Conservation (phyloP, 2,113 vertebrate species). For the Microtus pennsylvanicus region DNA sequence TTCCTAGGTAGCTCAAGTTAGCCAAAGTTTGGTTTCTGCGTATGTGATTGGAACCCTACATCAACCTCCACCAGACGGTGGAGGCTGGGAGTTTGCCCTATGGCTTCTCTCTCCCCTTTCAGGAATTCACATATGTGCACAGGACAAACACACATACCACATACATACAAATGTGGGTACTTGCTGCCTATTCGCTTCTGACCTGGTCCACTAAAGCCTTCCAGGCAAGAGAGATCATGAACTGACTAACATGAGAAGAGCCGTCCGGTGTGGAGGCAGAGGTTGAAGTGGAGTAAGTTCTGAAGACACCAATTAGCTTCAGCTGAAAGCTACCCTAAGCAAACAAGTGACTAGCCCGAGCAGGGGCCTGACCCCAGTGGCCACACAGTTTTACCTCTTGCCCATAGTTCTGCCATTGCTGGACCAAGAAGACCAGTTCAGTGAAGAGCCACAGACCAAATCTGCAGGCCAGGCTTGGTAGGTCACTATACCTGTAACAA, state of each 20-base stretch:
- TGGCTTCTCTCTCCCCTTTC: not conserved
- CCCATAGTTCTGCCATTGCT: slow-evolving; percentile 10
- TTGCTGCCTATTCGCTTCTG: not conserved
- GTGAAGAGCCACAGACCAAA: not conserved
- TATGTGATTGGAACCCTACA: not conserved
- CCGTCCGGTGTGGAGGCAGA: not conserved
- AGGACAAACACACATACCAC: not conserved
- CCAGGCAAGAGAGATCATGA: not conserved
- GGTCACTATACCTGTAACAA: not conserved
- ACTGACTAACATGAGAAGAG: not conserved
- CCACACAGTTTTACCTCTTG: not conserved
- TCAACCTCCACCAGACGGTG: not conserved
- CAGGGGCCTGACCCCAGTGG: not conserved
- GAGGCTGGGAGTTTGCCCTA: not conserved
- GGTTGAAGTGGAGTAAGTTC: not conserved
- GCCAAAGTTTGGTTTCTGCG: not conserved
- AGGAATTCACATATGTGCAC: not conserved
- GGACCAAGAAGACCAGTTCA: not conserved
- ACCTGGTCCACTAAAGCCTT: not conserved
- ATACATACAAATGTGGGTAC: not conserved
- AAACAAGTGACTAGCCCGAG: slow-evolving; percentile 11
- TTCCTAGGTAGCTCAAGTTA: not conserved
- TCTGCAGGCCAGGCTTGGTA: not conserved
- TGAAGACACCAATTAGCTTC: not conserved
- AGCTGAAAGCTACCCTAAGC: not conserved